Conservation (phyloP, 2,888 invertebrate species). For the Drosophila kuntzei region DNA sequence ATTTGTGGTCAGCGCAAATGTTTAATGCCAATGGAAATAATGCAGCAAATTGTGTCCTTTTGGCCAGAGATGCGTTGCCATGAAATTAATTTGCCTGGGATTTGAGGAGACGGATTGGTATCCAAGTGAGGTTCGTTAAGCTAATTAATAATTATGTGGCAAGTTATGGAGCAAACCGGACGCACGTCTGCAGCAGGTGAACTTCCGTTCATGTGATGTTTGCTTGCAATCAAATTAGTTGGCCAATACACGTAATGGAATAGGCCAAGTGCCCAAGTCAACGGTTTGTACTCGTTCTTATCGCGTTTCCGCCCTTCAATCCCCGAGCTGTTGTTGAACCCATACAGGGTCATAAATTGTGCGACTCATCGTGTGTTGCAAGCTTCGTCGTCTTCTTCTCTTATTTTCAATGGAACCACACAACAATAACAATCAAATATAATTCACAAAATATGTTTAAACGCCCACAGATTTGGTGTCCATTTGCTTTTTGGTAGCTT, state of each 20-base stretch:
- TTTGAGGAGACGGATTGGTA: not conserved
- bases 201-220: conserved; percentile 42
- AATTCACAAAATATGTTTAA: conserved; percentile 77
- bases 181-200: conserved; percentile 36
- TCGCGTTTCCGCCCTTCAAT: conserved; percentile 67
- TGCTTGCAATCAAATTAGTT: conserved; percentile 15
- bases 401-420: conserved; percentile 8
- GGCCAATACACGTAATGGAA: conserved; percentile 9
- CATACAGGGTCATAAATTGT: conserved; percentile 30
- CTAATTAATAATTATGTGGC: conserved; percentile 27
- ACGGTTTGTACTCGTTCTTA: conserved; percentile 36
- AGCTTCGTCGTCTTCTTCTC: conserved; percentile 11
- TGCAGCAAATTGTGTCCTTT: conserved; percentile 12
- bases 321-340: conserved; percentile 8
- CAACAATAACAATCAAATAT: conserved; percentile 68
- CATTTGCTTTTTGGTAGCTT: conserved; percentile 33
- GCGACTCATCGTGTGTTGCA: conserved; percentile 32
- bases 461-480: conserved; percentile 65
- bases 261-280: not conserved
- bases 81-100: not conserved
- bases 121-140: not conserved
- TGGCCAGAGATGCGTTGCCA: conserved; percentile 3
- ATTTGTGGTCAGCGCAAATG: conserved; percentile 46
- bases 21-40: not conserved
- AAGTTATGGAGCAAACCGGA: conserved; percentile 34